phyloP scores from a whole-genome alignment of 2,797 vertebrate genomes.

The Apogon talboti region DNA sequence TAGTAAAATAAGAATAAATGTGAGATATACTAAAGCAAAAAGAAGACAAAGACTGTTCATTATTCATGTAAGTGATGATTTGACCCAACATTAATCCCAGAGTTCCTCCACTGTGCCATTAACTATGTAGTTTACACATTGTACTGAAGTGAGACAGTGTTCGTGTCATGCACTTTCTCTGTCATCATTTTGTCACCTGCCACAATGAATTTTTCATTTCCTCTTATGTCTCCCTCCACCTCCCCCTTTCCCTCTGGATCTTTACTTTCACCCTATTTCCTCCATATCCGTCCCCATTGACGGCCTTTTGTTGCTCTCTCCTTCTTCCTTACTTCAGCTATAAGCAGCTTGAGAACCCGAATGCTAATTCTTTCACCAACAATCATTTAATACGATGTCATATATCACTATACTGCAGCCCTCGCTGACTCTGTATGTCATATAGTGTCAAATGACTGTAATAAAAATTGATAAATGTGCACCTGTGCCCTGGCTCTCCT shows the following conservation, averaged over 20 bases:
- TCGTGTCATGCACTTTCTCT: slow-evolving; percentile 9
- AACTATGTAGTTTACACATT: too few relatives aligned
- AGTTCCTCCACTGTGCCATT: too few relatives aligned
- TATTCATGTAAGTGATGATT: too few relatives aligned
- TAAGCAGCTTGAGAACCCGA: slow-evolving; percentile 9
- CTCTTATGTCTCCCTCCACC: slow-evolving; percentile 38
- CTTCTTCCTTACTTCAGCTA: slow-evolving; percentile 1
- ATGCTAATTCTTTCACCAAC: slow-evolving; percentile 28
- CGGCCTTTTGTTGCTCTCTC: not conserved
- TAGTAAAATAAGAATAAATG: too few relatives aligned
- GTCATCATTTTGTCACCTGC: slow-evolving; percentile 13
- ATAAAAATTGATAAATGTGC: slow-evolving; percentile 59
- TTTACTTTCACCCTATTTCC: slow-evolving; percentile 1
- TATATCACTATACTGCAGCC: slow-evolving; percentile 33
- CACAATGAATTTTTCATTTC: slow-evolving; percentile 69
- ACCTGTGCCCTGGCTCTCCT: slow-evolving; percentile 36
- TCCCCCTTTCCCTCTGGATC: slow-evolving; percentile 20
- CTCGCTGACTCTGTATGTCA: slow-evolving; percentile 18
- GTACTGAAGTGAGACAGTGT: too few relatives aligned
- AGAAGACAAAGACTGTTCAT: too few relatives aligned
- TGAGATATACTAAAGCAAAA: too few relatives aligned
- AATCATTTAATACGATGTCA: slow-evolving; percentile 36
- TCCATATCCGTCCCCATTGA: slow-evolving; percentile 12
- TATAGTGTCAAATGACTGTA: slow-evolving; percentile 48
- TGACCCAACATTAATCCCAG: too few relatives aligned